Percentiles rank a stretch among this genome's conserved stretches.
Evolutionary conservation across 2,113 vertebrate species (phyloP).

Genomic region (Apus apus): DNA sequence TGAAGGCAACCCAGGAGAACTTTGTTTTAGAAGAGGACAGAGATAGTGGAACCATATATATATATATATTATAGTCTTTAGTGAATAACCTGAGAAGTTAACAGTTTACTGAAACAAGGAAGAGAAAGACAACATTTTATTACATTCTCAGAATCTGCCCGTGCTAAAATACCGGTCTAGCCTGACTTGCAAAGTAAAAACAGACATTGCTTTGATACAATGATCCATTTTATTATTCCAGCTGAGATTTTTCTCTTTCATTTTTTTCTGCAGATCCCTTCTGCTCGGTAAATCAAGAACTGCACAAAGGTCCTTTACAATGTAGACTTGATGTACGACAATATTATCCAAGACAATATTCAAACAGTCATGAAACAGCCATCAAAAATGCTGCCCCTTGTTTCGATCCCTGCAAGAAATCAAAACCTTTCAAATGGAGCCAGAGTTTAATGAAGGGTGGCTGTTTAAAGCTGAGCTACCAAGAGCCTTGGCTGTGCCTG

Average conservation of each 20-base stretch:
- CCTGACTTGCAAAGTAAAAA: background rate
- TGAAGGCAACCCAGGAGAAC: background rate
- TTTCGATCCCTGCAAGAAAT: background rate
- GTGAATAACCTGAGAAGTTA: background rate
- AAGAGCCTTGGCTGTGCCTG: conserved; percentile 45
- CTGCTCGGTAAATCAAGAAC: conserved; percentile 2
- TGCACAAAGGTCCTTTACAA: background rate
- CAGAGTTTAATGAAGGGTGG: conserved; percentile 12
- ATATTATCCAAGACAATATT: conserved; percentile 15
- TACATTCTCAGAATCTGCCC: background rate
- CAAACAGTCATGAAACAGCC: background rate
- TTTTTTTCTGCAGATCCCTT: background rate
- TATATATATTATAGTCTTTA: background rate
- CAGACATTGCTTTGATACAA: background rate
- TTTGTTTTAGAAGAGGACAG: background rate
- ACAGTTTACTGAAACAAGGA: background rate
- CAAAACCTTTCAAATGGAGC: conserved; percentile 8
- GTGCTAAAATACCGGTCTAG: background rate
- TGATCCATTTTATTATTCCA: conserved; percentile 10
- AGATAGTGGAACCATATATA: background rate
- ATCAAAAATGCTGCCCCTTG: background rate
- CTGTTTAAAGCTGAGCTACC: conserved; percentile 15
- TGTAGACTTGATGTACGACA: background rate
- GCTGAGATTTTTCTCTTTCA: background rate
- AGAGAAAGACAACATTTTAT: background rate